Percentiles rank a stretch among this genome's conserved stretches.
These are phyloP conservation scores for Tautogolabrus adspersus DNA, from an alignment of 2,113 vertebrate species.

Conservation along the genomic window DNA sequence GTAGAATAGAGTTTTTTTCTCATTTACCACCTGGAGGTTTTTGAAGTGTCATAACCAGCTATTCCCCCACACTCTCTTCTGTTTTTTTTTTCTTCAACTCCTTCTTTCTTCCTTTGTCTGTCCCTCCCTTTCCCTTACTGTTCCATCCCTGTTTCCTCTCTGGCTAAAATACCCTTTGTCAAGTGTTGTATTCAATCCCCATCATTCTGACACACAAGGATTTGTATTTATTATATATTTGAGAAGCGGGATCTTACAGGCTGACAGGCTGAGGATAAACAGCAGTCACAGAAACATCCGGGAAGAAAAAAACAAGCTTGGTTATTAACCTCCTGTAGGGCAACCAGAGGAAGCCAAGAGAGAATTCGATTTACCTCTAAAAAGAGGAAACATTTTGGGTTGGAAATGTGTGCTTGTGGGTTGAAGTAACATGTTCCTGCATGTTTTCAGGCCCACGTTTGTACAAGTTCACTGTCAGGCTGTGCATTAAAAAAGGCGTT, in stretches of 20 bases:
- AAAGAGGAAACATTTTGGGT: conserved; percentile 14
- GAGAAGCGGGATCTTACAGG: conserved; percentile 38
- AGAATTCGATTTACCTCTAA: conserved; percentile 22
- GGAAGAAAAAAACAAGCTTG: conserved; percentile 51
- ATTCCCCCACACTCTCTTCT: conserved; percentile 44
- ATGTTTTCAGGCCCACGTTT: background rate
- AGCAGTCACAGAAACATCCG: conserved; percentile 50
- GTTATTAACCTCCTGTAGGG: conserved; percentile 54
- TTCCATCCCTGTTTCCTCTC: conserved; percentile 1
- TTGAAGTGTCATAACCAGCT: conserved; percentile 74
- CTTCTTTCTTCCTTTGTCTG: background rate
- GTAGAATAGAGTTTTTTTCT: conserved; percentile 67
- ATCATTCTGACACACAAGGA: conserved; percentile 48
- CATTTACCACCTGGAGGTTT: conserved; percentile 80
- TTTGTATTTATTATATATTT: conserved; percentile 55
- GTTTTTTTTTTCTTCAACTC: conserved; percentile 46
- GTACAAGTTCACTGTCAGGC: background rate
- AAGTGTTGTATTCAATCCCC: conserved; percentile 47
- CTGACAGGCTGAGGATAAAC: conserved; percentile 65
- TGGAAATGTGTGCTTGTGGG: background rate
- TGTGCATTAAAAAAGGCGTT: too few relatives aligned
- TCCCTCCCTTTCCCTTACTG: background rate
- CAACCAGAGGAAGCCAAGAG: conserved; percentile 15
- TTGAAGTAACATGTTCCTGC: background rate
- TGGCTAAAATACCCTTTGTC: conserved; percentile 49